Evolutionary conservation across 2,113 vertebrate species (phyloP).

Genomic region (Coracopsis vasa): DNA sequence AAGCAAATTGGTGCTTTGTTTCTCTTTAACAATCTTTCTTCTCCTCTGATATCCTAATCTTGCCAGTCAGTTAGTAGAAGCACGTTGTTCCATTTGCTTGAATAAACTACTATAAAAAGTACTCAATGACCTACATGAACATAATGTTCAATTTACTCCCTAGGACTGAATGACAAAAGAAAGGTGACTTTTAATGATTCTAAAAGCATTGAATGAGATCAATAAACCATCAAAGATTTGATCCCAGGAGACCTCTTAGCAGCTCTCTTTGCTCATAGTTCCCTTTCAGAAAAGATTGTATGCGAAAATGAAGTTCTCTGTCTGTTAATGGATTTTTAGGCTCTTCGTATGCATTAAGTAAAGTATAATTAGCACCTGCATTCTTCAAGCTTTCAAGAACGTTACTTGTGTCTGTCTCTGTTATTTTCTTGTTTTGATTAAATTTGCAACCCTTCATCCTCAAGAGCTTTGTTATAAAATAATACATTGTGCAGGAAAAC

Average conservation of each 20-base stretch:
- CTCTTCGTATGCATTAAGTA: constrained; percentile 25
- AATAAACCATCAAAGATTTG: constrained; percentile 67
- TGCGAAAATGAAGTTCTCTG: constrained; percentile 59
- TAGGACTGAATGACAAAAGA: constrained; percentile 61
- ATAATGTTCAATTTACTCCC: constrained; percentile 61
- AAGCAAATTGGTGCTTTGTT: constrained; percentile 42
- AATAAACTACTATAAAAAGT: constrained; percentile 63
- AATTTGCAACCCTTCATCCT: neutral
- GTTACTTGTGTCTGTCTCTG: constrained; percentile 12
- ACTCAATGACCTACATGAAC: constrained; percentile 57
- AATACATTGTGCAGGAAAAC: neutral
- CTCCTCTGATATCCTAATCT: constrained; percentile 26
- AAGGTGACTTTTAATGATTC: constrained; percentile 69
- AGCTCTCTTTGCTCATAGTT: constrained; percentile 37
- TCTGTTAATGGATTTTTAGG: constrained; percentile 48
- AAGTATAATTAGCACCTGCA: constrained; percentile 49
- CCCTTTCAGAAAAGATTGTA: constrained; percentile 26
- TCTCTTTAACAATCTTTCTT: constrained; percentile 21
- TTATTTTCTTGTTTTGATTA: constrained; percentile 34
- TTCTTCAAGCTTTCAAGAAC: constrained; percentile 43
- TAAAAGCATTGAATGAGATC: constrained; percentile 67
- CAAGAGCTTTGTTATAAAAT: neutral
- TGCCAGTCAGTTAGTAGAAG: constrained; percentile 14
- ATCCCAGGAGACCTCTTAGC: constrained; percentile 57
- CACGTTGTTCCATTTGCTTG: neutral